Evolutionary conservation across 2,113 vertebrate genomes (phyloP), one percentile per base, ranked within the genome.

Genomic region (Octodon degus): DNA sequence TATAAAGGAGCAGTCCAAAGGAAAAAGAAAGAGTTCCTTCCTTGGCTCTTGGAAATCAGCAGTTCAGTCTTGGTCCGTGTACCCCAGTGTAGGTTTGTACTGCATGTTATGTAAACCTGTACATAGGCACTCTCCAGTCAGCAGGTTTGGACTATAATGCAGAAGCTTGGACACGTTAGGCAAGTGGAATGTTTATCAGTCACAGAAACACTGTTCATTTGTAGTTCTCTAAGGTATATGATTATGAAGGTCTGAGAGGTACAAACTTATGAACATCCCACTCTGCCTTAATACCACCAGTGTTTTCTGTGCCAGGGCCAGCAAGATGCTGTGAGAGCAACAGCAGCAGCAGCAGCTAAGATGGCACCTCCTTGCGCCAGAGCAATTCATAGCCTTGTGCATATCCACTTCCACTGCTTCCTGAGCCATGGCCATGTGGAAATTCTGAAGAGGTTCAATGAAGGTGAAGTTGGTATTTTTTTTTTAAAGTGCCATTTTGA

Each of bases 301-400:
- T 27, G 5, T 10, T 13, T 43, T 72, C 60, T 86, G 32, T 55
- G 32, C 40, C 24, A 1, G 22, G 25, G 14, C 63, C 53, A 11
- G 37, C 0, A 0, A 77, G 50, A 62, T 25, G 5, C 19, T 8
- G 27, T 0, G 1, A 88, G 50, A 27, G 19, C 63, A 19, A 17
- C 13, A 24, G 16, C 63, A 19, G 22, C 13, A 24, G 16, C 13
- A 27, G 65, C 0, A 5, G 14, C 19, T 30, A 47, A 65, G n/a
- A 2, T 0, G 7, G 19, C 3, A 7, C 30, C 9, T 16, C n/a
- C 13, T 1, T 0, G 0, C 50, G 37, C 24, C 12, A 3, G 20
- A 40, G 8, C 6, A 14, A 30, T 40, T 19, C 20, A 34, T 25
- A 24, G 43, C 19, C 30, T 0, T 9, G 27, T 10, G 1, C 13